Conservation (phyloP, 2,113 vertebrate species). For the Syrrhaptes paradoxus region DNA sequence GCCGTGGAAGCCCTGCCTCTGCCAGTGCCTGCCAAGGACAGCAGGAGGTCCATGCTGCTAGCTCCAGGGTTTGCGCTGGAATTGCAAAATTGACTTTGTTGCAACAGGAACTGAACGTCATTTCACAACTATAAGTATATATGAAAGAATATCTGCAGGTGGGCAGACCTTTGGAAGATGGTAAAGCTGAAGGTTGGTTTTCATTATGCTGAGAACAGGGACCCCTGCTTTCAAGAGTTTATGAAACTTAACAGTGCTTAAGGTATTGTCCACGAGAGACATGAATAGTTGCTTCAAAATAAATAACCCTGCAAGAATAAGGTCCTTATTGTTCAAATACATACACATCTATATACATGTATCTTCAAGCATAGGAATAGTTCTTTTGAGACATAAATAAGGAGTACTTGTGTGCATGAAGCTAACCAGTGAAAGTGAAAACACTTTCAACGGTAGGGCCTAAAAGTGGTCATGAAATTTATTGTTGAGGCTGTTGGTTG, state of each 20-base stretch:
- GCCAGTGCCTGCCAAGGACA: background rate
- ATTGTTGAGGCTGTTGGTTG: background rate
- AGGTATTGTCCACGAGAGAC: background rate
- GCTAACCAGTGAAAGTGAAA: background rate
- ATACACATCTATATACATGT: fast-evolving
- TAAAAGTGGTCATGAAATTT: background rate
- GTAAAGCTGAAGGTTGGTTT: background rate
- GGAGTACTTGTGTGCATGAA: background rate
- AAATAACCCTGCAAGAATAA: background rate
- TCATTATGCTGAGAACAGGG: background rate
- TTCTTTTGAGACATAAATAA: background rate
- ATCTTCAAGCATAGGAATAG: background rate
- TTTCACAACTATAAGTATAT: background rate
- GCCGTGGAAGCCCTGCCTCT: background rate
- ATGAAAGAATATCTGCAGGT: background rate
- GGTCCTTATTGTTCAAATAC: background rate
- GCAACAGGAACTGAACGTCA: background rate
- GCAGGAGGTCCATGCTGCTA: fast-evolving
- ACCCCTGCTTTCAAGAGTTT: background rate
- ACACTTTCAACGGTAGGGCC: background rate
- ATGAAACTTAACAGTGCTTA: background rate
- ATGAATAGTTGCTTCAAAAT: background rate
- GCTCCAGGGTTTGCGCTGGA: background rate
- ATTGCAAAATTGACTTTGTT: background rate
- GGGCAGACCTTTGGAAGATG: background rate